Percentiles rank a stretch among this genome's conserved stretches.
These are phyloP conservation scores for Phalacrocorax pelagicus DNA, from an alignment of 2,113 vertebrate species.

Conservation along the genomic window DNA sequence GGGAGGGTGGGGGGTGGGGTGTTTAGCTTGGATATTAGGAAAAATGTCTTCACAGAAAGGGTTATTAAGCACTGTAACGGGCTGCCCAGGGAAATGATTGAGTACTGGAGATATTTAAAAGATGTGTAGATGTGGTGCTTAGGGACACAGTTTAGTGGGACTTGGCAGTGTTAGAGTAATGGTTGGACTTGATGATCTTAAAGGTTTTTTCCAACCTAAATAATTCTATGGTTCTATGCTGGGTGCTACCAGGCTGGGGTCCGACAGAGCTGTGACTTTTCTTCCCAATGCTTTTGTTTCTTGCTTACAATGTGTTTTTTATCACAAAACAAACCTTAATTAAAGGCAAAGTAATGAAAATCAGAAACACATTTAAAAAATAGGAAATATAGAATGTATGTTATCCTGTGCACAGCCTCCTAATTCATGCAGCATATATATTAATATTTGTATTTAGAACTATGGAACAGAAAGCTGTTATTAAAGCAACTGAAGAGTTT, in stretches of 20 bases:
- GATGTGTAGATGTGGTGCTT: too few relatives aligned
- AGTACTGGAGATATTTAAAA: too few relatives aligned
- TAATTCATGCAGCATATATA: background rate
- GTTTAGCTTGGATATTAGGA: too few relatives aligned
- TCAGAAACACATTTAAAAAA: background rate
- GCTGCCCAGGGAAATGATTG: too few relatives aligned
- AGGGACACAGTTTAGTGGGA: too few relatives aligned
- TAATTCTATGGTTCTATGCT: background rate
- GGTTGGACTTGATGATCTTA: too few relatives aligned
- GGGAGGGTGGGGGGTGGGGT: too few relatives aligned
- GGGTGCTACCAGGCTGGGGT: background rate
- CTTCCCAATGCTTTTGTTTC: background rate
- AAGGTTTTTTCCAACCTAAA: too few relatives aligned
- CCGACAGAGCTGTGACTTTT: background rate
- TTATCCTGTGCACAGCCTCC: constrained; percentile 29
- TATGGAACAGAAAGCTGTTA: constrained; percentile 67
- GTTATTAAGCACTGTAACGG: too few relatives aligned
- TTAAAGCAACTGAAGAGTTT: constrained; percentile 71
- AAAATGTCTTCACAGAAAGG: too few relatives aligned
- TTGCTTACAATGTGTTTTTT: background rate
- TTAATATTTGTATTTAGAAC: constrained; percentile 69
- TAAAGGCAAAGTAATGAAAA: constrained; percentile 38
- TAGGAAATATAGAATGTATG: background rate
- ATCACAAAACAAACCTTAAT: constrained; percentile 28
- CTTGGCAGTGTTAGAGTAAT: background rate